Percentiles rank a stretch among this genome's conserved stretches.
Evolutionary conservation across 2,113 vertebrate genomes (phyloP).

Genomic region (Willisornis vidua): DNA sequence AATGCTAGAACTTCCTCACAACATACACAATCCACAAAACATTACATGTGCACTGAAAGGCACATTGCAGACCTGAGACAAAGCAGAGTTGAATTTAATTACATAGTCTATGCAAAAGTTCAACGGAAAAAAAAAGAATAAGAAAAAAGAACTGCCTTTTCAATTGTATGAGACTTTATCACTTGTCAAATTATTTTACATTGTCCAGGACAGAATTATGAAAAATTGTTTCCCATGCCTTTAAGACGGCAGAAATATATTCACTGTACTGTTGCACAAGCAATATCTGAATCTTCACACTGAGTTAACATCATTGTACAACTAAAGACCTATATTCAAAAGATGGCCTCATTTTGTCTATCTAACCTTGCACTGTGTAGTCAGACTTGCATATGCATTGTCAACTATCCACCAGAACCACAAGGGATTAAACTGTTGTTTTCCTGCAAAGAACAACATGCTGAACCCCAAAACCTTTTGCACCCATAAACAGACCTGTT

Average conservation of each 20-base stretch:
- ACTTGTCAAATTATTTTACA: slow-evolving; percentile 14
- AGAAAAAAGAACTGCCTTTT: not conserved
- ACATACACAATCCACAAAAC: not conserved
- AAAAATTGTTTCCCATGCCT: not conserved
- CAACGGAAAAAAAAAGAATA: not conserved
- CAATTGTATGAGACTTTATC: not conserved
- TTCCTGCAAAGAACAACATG: not conserved
- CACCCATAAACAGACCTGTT: not conserved
- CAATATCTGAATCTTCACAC: not conserved
- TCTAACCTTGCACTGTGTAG: not conserved
- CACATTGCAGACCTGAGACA: not conserved
- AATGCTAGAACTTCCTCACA: not conserved
- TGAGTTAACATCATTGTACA: not conserved
- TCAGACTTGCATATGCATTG: not conserved
- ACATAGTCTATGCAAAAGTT: not conserved
- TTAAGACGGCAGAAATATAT: not conserved
- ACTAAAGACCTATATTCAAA: not conserved
- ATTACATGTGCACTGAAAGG: not conserved
- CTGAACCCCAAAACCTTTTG: not conserved
- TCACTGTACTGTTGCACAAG: not conserved
- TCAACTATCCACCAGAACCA: not conserved
- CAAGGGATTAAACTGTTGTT: not conserved
- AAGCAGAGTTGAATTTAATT: not conserved
- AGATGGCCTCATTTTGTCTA: not conserved
- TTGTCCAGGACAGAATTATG: not conserved